Base-by-base conservation (phyloP, 2,113 vertebrate species). In the Arvicanthis niloticus region DNA sequence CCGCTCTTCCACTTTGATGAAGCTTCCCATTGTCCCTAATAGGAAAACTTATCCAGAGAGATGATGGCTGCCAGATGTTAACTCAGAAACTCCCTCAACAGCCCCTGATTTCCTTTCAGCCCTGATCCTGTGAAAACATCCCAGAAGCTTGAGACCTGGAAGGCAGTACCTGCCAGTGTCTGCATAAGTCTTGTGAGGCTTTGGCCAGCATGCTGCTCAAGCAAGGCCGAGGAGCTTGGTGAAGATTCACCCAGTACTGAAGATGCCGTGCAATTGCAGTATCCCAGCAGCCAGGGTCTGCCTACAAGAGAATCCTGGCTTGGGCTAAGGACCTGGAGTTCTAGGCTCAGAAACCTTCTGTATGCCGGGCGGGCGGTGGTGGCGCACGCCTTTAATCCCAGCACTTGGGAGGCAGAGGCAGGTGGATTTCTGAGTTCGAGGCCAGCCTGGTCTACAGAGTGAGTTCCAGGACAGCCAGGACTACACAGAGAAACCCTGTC, bases 21-120 rank as follows among this genome's bases (percentile, higher is more conserved):
- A 60, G 95, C 91, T 73, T 94, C 10, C 96, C 82, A 91, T 97
- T 98, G 97, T 98, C 97, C 97, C 95, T 97, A 70, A 95, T 84
- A 96, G 97, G 97, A 96, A 97, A 98, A 98, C 97, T 97, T 93
- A 97, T 94, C 95, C 89, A 93, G 96, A 96, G 94, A 93, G 93
- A 96, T 94, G 93, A 73, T 19, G 91, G 96, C 97, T 97, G 98
- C 97, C 97, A 96, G 97, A 88, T 65, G 94, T 93, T 93, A 94
- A 91, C 82, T 75, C 93, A 89, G 97, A 77, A 67, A 29, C 96
- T 97, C 94, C 85, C 96, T 76, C 5, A 91, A 80, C 77, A 97
- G 76, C 96, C 45, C 86, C 56, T 15, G 70, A 40, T 84, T 96
- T 96, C 31, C 19, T 94, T 93, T 21, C 1, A 80, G 75, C 80